phyloP scores from a whole-genome alignment of 2,888 invertebrate genomes.

The Pollenia labialis region DNA sequence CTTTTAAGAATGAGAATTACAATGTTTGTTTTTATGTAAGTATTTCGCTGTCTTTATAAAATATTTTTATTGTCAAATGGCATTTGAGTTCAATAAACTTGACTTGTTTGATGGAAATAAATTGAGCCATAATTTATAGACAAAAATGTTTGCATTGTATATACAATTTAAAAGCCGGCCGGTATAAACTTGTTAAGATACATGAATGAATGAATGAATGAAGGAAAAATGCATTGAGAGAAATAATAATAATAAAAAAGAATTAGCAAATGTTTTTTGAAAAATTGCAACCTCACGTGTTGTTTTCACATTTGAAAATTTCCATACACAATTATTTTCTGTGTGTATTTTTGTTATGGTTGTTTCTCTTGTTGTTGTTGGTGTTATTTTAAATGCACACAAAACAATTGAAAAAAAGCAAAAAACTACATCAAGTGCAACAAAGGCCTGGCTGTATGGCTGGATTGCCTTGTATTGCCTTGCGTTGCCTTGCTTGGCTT shows the following conservation, averaged over 20 bases:
- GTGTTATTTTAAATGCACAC: slow-evolving; percentile 30
- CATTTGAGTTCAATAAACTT: slow-evolving; percentile 68
- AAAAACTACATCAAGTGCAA: slow-evolving; percentile 63
- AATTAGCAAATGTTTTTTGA: slow-evolving; percentile 68
- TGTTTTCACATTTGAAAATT: slow-evolving; percentile 39
- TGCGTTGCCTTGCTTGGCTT: slow-evolving; percentile 29
- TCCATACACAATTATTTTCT: slow-evolving; percentile 13
- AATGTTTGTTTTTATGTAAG: too few species aligned
- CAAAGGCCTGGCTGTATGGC: slow-evolving; percentile 46
- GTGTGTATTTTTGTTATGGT: background rate
- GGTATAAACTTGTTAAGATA: slow-evolving; percentile 68
- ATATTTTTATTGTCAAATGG: slow-evolving; percentile 31
- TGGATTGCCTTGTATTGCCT: slow-evolving; percentile 34
- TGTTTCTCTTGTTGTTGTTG: slow-evolving; percentile 7
- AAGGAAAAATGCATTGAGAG: slow-evolving; percentile 24
- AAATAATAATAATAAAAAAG: slow-evolving; percentile 16
- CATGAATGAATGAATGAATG: background rate
- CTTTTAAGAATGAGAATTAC: too few species aligned
- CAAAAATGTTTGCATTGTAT: slow-evolving; percentile 26
- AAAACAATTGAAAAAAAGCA: slow-evolving; percentile 53
- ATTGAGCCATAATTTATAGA: slow-evolving; percentile 60
- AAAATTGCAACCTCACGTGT: slow-evolving; percentile 71
- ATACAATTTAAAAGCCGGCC: slow-evolving; percentile 71
- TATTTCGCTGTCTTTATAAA: too few species aligned
- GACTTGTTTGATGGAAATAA: slow-evolving; percentile 47